Evolutionary conservation across 1,140 invertebrate genomes (phyloP), one percentile per base, ranked within the genome.

Genomic region (Drosophila arizonae): DNA sequence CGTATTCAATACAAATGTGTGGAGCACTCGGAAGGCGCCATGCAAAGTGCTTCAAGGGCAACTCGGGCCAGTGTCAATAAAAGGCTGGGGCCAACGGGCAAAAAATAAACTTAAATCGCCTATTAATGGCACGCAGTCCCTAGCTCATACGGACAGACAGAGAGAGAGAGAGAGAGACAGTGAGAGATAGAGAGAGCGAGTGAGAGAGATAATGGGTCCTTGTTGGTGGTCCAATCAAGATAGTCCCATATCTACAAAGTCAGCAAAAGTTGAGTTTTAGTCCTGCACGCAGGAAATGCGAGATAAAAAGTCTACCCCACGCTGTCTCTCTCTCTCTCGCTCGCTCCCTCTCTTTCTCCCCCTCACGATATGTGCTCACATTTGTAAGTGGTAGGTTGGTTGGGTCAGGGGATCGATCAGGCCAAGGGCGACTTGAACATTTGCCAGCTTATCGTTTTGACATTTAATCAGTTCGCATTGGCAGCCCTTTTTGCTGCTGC

Each of bases 81-180:
- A 86, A 81, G 75, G 78, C 64, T 55, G 50, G 60, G 43, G 54
- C 58, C 64, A 85, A 85, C 74, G 81, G 81, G 36, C 81, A 81
- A 85, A 85, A 85, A 85, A 85, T 85, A 81, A 85, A 85, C 81
- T 85, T 77, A 85, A 85, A 85, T 85, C 81, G 81, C 78, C 81
- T 85, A 85, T 85, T 85, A 85, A 85, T 85, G 78, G 70, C 65
- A 50, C 66, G 39, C 24, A 68, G 48, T 13, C 43, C 28, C 39
- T 39, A 17, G 28, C 28, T 36, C 17, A 17, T 15, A 24, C 21
- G 17, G 17, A 24, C 21, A 24, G 21, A 24, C 2, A 30, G 13
- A 26, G 6, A 64, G 17, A 50, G 33, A 30, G 3, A 26, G 15
- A 11, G 39, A 24, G 10, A 30, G 28, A 2, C 2, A 30, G 28